Conservation (phyloP, 2,888 invertebrate genomes). For the Cheilosia impressa region DNA sequence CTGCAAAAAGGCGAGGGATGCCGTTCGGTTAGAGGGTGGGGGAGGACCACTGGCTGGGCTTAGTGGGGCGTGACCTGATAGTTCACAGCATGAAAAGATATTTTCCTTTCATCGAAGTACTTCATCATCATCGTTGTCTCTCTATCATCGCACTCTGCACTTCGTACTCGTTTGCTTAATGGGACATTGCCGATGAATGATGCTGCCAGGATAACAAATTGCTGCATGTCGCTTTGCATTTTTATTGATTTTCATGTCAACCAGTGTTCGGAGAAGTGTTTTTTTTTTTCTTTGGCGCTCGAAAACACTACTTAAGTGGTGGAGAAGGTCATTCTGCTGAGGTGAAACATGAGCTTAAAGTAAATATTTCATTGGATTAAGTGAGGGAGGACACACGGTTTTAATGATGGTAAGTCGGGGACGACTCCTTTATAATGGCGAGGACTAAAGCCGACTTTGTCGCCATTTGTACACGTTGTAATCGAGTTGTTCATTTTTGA, state of each 20-base stretch:
- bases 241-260: conserved; percentile 54
- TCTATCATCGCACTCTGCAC: background rate
- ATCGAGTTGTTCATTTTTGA: too few species aligned
- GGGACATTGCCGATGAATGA: conserved; percentile 62
- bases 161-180: conserved; percentile 50
- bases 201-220: conserved; percentile 64
- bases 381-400: background rate
- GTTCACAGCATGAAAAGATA: conserved; percentile 57
- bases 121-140: conserved; percentile 29
- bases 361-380: conserved; percentile 16
- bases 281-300: background rate
- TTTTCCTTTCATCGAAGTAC: conserved; percentile 48
- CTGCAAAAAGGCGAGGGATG: background rate
- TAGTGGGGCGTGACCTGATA: conserved; percentile 31
- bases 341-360: background rate
- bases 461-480: too few species aligned
- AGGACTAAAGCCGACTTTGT: too few species aligned
- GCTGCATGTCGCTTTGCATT: conserved; percentile 54
- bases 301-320: conserved; percentile 19
- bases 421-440: background rate
- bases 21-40: background rate
- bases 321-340: conserved; percentile 12
- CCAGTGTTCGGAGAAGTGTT: background rate
- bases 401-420: conserved; percentile 6
- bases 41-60: background rate